Evolutionary conservation across 2,113 vertebrate species (phyloP).

Genomic region (Passerina amoena): DNA sequence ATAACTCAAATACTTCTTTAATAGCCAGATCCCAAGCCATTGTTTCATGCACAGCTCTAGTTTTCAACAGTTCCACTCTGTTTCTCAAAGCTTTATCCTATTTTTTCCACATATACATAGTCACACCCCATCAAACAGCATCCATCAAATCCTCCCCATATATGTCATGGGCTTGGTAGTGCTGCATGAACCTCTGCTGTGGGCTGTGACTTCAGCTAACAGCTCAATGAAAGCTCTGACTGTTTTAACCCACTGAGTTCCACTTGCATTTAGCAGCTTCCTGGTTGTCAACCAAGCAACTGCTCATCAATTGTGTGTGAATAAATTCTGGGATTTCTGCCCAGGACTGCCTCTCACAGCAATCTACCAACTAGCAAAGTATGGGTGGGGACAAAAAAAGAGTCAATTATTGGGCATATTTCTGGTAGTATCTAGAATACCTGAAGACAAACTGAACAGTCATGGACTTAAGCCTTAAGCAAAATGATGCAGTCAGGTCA

Average conservation of each 20-base stretch:
- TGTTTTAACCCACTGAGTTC: neutral
- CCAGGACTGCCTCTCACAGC: neutral
- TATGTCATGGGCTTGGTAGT: neutral
- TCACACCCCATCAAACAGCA: neutral
- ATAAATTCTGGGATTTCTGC: neutral
- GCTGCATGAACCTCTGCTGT: neutral
- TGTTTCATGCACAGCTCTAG: neutral
- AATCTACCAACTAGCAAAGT: neutral
- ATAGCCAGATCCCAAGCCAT: neutral
- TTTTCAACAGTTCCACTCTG: neutral
- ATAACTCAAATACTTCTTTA: neutral
- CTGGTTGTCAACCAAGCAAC: neutral
- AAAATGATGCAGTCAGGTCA: neutral
- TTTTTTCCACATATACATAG: neutral
- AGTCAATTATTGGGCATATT: neutral
- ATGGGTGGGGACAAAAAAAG: too few species aligned
- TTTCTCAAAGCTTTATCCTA: neutral
- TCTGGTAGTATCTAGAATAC: neutral
- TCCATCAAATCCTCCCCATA: neutral
- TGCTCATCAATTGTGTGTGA: neutral
- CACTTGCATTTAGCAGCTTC: neutral
- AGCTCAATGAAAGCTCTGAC: neutral
- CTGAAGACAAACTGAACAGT: neutral
- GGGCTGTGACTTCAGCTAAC: neutral
- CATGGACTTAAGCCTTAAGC: neutral